Base-by-base conservation (phyloP, 2,888 invertebrate species). In the Apodemia hepburni region DNA sequence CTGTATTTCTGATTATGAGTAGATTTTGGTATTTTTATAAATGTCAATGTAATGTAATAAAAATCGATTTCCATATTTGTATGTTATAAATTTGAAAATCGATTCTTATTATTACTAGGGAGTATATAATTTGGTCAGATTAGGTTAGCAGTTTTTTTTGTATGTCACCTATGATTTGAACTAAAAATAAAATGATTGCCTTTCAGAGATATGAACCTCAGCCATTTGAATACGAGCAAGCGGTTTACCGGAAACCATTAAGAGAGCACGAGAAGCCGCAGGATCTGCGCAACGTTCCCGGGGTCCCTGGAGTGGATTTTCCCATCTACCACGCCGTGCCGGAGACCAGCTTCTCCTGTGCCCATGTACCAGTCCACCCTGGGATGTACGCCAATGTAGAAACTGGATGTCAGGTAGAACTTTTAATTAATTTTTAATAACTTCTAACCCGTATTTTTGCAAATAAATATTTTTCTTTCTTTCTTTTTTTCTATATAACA, bases 301-400 rank as follows among this genome's bases (percentile, higher is more conserved):
- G 97, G 12, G 87, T 92, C 0, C 93, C 97, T 0, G 97, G 97
- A 2, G 94, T 95, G 1, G 97, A 97, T 83, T 97, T 94, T 84
- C 97, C 97, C 0, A 89, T 96, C 61, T 97, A 94, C 81, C 95
- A 96, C 77, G 85, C 90, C 66, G 95, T 96, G 1, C 97, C 97
- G 0, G 93, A 94, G 38, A 97, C 97, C 18, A 93, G 93, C 70
- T 97, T 97, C 86, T 94, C 95, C 3, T 97, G 97, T 76, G 92
- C 93, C 60, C 92, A 94, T 71, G 96, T 97, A 49, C 97, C 97
- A 0, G 94, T 94, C 22, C 93, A 94, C 61, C 97, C 97, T 2
- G 97, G 97, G 70, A 97, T 97, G 94, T 97, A 97, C 79, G 97
- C 97, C n/a, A 97, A 97, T 77, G 95, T 96, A 1, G 97, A 97